These are phyloP conservation scores for Lagocephalus sceleratus DNA, from an alignment of 2,797 vertebrate species.

Conservation along the genomic window DNA sequence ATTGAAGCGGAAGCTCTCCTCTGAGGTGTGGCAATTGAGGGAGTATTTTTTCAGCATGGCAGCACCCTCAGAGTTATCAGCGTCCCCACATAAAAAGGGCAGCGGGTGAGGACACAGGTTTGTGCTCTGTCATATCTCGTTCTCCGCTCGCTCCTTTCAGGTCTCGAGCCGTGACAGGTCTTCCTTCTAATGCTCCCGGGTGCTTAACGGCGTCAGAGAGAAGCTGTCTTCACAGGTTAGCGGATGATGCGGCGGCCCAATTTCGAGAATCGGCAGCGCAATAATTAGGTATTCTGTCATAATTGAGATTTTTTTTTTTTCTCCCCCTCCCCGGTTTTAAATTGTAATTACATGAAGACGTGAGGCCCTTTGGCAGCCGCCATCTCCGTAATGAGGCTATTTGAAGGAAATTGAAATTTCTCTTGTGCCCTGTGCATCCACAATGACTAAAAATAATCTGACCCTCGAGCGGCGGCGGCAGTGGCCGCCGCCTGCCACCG, in stretches of 20 bases:
- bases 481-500: conserved; percentile 37
- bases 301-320: conserved; percentile 68
- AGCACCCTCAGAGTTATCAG: conserved; percentile 58
- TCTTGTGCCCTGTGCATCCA: conserved; percentile 61
- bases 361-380: conserved; percentile 67
- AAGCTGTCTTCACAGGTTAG: conserved; percentile 62
- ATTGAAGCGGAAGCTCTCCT: conserved; percentile 55
- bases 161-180: conserved; percentile 60
- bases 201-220: conserved; percentile 54
- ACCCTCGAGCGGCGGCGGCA: conserved; percentile 55
- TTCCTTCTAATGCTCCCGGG: conserved; percentile 63
- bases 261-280: conserved; percentile 53
- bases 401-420: conserved; percentile 76
- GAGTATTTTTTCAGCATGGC: conserved; percentile 31
- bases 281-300: conserved; percentile 76
- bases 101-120: conserved; percentile 54
- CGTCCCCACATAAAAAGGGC: conserved; percentile 46
- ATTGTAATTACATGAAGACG: conserved; percentile 74
- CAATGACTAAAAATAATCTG: conserved; percentile 70
- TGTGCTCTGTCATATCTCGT: conserved; percentile 66
- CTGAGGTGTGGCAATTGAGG: conserved; percentile 45
- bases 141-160: conserved; percentile 55
- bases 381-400: conserved; percentile 74
- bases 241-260: conserved; percentile 49
- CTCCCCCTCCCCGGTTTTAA: conserved; percentile 49